Conservation (phyloP, 1,140 invertebrate species). For the Hylaeus volcanicus region DNA sequence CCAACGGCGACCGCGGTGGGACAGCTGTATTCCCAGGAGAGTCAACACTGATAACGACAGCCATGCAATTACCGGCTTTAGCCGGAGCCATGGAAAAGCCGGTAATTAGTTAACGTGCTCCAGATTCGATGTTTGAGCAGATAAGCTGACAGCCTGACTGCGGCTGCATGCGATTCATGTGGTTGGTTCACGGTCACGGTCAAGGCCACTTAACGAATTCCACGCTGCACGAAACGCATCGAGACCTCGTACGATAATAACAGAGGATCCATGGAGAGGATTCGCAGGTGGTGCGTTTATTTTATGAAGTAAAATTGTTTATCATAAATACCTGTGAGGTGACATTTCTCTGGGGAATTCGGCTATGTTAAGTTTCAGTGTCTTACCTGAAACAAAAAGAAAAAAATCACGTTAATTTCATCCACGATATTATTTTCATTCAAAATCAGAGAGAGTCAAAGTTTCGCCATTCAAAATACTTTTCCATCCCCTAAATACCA, state of each 20-base stretch:
- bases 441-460: no score
- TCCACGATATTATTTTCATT: no score
- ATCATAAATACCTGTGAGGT: no score
- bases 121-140: constrained; percentile 66
- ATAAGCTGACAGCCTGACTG: constrained; percentile 61
- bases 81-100: constrained; percentile 64
- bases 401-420: no score
- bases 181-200: constrained; percentile 60
- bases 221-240: not conserved
- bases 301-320: not conserved
- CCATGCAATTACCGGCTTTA: constrained; percentile 60
- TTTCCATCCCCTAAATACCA: no score
- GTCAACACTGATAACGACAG: constrained; percentile 62
- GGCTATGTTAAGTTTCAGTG: no score
- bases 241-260: not conserved
- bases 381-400: no score
- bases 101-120: constrained; percentile 68
- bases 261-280: not conserved
- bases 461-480: no score
- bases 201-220: constrained; percentile 40
- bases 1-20: constrained; percentile 21
- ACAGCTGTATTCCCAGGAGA: constrained; percentile 57
- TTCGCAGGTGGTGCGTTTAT: no score
- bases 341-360: no score
- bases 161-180: constrained; percentile 48